These are phyloP conservation scores for Vidua macroura DNA, from an alignment of 2,113 vertebrate genomes.

Conservation along the genomic window DNA sequence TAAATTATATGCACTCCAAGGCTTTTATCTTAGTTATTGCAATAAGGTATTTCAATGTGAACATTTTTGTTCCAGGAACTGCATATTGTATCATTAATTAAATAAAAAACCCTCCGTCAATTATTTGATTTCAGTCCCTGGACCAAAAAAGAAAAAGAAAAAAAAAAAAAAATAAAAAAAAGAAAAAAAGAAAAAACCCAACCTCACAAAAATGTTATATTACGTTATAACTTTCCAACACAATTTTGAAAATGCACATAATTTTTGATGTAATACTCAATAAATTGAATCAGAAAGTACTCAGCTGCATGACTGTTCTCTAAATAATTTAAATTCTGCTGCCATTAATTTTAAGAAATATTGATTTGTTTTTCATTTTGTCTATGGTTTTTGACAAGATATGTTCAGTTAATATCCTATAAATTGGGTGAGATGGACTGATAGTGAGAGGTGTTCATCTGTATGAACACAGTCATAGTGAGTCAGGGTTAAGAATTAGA, in stretches of 20 bases:
- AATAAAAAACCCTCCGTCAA: neutral
- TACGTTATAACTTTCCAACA: neutral
- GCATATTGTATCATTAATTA: neutral
- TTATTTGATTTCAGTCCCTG: neutral
- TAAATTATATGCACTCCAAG: neutral
- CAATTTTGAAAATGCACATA: neutral
- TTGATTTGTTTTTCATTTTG: neutral
- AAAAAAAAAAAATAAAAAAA: fast-evolving
- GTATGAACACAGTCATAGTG: neutral
- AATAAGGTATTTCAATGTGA: neutral
- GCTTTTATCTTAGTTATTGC: neutral
- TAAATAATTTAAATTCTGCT: neutral
- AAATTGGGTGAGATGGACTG: neutral
- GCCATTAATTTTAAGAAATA: neutral
- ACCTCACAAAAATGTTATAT: neutral
- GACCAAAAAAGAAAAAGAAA: neutral
- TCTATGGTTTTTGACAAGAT: neutral
- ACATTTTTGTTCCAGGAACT: neutral
- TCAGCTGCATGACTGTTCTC: neutral
- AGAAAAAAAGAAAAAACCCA: too few species aligned
- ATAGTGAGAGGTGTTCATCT: neutral
- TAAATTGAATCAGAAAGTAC: neutral
- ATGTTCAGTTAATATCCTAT: neutral
- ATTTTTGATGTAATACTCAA: neutral
- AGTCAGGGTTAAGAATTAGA: neutral